Evolutionary conservation across 2,113 vertebrate genomes (phyloP).

Genomic region (Rhea americana): DNA sequence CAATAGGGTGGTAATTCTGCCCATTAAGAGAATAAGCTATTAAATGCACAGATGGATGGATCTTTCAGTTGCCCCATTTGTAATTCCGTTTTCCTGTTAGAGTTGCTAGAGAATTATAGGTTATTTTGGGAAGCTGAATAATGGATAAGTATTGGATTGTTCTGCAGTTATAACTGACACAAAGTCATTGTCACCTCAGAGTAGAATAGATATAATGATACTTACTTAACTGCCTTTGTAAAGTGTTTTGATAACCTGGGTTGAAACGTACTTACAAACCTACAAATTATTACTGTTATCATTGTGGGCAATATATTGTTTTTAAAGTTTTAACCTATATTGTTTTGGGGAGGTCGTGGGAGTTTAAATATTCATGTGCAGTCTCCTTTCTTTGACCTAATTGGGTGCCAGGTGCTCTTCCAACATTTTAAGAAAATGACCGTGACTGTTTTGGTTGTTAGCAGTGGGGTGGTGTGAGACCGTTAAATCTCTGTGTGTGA

Average conservation of each 20-base stretch:
- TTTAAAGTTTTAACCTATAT: conserved; percentile 29
- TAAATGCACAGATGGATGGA: neutral
- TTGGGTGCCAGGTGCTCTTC: neutral
- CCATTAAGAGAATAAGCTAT: neutral
- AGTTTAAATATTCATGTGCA: neutral
- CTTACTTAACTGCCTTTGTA: conserved; percentile 47
- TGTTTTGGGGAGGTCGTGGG: neutral
- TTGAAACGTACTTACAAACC: conserved; percentile 38
- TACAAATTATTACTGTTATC: conserved; percentile 37
- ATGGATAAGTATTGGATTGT: conserved; percentile 49
- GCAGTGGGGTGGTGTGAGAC: neutral
- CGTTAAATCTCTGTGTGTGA: accelerated
- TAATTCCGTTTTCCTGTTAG: conserved; percentile 12
- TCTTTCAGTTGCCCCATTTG: conserved; percentile 9
- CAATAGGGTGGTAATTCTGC: neutral
- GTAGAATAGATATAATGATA: conserved; percentile 37
- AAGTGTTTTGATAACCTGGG: conserved; percentile 54
- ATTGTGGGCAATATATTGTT: neutral
- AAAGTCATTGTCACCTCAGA: conserved; percentile 48
- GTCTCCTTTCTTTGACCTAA: neutral
- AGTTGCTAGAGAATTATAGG: conserved; percentile 36
- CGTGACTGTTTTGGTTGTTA: neutral
- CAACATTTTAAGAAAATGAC: neutral
- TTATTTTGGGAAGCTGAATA: conserved; percentile 63
- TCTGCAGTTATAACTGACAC: conserved; percentile 56